Percentiles rank a stretch among this genome's conserved stretches.
phyloP scores from a whole-genome alignment of 1,140 invertebrate species.

The Centruroides sculpturatus region DNA sequence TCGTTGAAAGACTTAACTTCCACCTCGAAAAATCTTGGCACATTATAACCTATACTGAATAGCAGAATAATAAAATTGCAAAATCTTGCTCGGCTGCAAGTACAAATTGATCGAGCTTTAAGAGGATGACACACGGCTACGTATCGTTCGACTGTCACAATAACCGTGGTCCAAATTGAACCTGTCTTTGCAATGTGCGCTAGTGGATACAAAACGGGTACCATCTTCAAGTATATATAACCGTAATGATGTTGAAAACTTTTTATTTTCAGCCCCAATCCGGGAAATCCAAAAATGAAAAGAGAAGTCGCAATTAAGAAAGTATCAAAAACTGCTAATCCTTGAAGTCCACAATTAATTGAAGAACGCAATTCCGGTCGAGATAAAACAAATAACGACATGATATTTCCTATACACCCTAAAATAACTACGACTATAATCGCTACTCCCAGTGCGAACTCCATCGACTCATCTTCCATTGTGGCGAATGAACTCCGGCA shows the following conservation, averaged over 20 bases:
- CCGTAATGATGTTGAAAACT: no score
- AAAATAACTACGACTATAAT: constrained; percentile 2
- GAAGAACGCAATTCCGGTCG: constrained; percentile 9
- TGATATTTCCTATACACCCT: constrained; percentile 8
- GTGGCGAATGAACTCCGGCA: not conserved
- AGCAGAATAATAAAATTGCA: constrained; percentile 69
- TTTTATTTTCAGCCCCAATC: not conserved
- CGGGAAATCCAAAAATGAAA: constrained; percentile 8
- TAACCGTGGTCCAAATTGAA: constrained; percentile 86
- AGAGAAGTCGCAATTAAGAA: constrained; percentile 5
- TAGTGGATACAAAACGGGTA: constrained; percentile 68
- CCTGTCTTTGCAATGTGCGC: constrained; percentile 75
- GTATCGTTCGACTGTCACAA: constrained; percentile 88
- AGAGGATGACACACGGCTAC: constrained; percentile 92
- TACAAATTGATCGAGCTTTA: constrained; percentile 71
- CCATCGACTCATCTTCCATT: not conserved
- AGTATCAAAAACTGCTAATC: constrained; percentile 11
- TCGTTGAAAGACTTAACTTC: not conserved
- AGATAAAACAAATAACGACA: constrained; percentile 9
- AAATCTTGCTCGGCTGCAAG: constrained; percentile 67
- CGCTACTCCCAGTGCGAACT: constrained; percentile 3
- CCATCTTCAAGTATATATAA: constrained; percentile 31
- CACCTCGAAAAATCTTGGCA: constrained; percentile 45
- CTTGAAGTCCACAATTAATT: constrained; percentile 12
- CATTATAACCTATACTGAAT: constrained; percentile 73